phyloP scores from a whole-genome alignment of 2,888 invertebrate species.

The Drosophila lacicola region DNA sequence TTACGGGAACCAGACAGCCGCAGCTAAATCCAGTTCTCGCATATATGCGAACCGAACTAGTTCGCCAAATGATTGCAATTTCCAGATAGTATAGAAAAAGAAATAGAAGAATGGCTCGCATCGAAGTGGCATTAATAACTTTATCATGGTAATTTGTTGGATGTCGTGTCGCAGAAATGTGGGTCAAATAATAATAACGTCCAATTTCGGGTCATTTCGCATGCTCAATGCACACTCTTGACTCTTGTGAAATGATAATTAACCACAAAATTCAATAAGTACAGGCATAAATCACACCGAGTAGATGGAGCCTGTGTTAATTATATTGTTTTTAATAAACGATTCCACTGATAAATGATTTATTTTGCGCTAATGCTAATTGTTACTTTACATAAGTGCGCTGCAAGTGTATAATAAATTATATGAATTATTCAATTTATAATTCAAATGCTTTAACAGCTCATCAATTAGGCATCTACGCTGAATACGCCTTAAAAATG shows the following conservation, averaged over 20 bases:
- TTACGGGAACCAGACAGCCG: conserved; percentile 40
- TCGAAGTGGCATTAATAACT: conserved; percentile 36
- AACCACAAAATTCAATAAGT: conserved; percentile 9
- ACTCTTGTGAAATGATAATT: conserved; percentile 9
- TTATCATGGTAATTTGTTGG: conserved; percentile 39
- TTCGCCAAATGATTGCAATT: conserved; percentile 39
- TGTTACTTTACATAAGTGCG: conserved; percentile 41
- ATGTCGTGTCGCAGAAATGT: conserved; percentile 14
- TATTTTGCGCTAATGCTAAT: conserved; percentile 21
- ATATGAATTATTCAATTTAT: not conserved
- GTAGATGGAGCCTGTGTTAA: not conserved
- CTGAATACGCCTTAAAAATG: not conserved
- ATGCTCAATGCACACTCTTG: not conserved
- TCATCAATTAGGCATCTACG: not conserved
- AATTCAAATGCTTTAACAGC: conserved; percentile 7
- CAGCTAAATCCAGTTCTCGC: conserved; percentile 39
- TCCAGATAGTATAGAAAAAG: conserved; percentile 14
- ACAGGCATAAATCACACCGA: conserved; percentile 28
- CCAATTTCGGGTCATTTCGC: conserved; percentile 32
- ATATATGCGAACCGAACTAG: conserved; percentile 42
- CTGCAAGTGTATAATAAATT: conserved; percentile 18
- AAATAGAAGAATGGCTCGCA: conserved; percentile 1
- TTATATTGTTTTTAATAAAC: conserved; percentile 30
- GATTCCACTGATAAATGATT: conserved; percentile 43
- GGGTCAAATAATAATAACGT: conserved; percentile 31